Evolutionary conservation across 2,888 invertebrate genomes (phyloP), one percentile per base, ranked within the genome.

Genomic region (Scaptomyza caliginosa): DNA sequence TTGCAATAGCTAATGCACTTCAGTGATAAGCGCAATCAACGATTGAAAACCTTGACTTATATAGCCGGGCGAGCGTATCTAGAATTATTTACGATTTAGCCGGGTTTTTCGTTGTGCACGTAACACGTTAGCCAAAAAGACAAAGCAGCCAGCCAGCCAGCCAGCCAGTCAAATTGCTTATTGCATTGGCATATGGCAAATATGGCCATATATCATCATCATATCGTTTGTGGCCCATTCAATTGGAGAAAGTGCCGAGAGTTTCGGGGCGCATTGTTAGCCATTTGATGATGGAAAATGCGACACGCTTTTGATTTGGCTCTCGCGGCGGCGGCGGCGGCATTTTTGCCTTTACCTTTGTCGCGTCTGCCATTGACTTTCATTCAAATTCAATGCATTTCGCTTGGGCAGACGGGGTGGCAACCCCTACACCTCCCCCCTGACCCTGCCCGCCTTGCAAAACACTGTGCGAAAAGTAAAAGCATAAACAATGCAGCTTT

Each of bases 291-390:
- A 39, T 68, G 72, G 68, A 69, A 72, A 80, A 79, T 67, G 79
- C 77, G 82, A 80, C 82, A 80, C 82, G 82, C 82, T 79, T 82
- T 78, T 77, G 74, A 62, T 74, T 49, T 36, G 51, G 52, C 34
- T 16, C 2, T 21, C 21, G 21, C 21, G 6, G n/a, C 16, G 34
- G 16, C 16, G 16, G 32, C 32, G 10, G 10, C 10, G 10, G 7
- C 10, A 13, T 30, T 46, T 54, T 39, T 71, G 56, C 34, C 38
- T 39, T 28, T 45, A 49, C 45, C 39, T 34, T 40, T 51, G 40
- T 19, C 10, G 6, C 54, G 67, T 57, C 63, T 72, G 67, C 55
- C 77, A 75, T 77, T 79, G 79, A 77, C 77, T 80, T 83, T 81
- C 83, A 76, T 83, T 81, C 66, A 76, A 76, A 83, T 79, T 74